Percentiles rank a stretch among this genome's conserved stretches.
phyloP scores from a whole-genome alignment of 2,888 invertebrate genomes.

The Autographa pulchrina region DNA sequence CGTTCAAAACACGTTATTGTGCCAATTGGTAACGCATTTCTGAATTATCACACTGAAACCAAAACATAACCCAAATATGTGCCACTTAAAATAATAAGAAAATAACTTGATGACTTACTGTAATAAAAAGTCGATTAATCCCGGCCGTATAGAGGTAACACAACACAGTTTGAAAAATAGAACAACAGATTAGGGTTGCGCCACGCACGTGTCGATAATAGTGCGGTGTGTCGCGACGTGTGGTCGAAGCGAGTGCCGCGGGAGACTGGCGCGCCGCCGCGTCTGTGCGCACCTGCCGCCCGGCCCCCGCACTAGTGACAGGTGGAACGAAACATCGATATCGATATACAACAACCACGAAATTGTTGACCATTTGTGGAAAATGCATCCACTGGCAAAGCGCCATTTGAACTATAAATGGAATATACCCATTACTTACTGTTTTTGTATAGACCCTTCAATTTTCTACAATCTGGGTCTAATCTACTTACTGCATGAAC shows the following conservation, averaged over 20 bases:
- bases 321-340: constrained; percentile 80
- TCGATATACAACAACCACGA: constrained; percentile 70
- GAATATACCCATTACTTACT: background rate
- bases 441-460: background rate
- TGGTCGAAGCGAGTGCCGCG: constrained; percentile 79
- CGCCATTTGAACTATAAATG: background rate
- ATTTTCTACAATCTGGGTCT: too few relatives aligned
- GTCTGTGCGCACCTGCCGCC: constrained; percentile 86
- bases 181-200: constrained; percentile 84
- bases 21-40: constrained; percentile 72
- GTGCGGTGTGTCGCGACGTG: constrained; percentile 75
- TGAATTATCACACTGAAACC: constrained; percentile 74
- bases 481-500: too few relatives aligned
- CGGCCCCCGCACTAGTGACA: constrained; percentile 82
- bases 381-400: background rate
- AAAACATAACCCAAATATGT: constrained; percentile 76
- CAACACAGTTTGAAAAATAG: constrained; percentile 79
- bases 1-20: constrained; percentile 72
- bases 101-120: constrained; percentile 62
- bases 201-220: constrained; percentile 83
- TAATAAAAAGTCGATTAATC: constrained; percentile 56
- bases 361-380: background rate
- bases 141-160: constrained; percentile 75
- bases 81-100: constrained; percentile 29
- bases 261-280: constrained; percentile 87